Conservation (phyloP, 2,797 vertebrate genomes). For the Limnodromus scolopaceus region DNA sequence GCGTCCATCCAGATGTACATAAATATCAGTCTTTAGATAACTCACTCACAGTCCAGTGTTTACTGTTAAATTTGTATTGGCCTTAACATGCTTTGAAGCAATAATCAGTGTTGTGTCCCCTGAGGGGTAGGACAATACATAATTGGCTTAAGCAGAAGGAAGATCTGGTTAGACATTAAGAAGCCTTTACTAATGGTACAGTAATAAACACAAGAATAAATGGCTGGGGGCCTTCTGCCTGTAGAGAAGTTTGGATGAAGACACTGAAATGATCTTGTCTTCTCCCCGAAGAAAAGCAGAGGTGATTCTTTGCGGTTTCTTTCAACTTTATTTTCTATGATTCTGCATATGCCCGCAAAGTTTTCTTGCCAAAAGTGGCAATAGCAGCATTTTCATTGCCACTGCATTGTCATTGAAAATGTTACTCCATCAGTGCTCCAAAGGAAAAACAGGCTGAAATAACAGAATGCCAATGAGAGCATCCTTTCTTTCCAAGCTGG, state of each 20-base stretch:
- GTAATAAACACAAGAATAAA: slow-evolving; percentile 32
- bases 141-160: slow-evolving; percentile 56
- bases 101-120: slow-evolving; percentile 3
- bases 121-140: background rate
- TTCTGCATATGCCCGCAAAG: background rate
- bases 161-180: slow-evolving; percentile 13
- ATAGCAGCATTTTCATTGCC: slow-evolving; percentile 10
- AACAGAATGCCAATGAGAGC: background rate
- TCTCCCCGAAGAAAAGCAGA: background rate
- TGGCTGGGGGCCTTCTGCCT: background rate
- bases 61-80: background rate
- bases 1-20: background rate
- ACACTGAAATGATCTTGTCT: background rate
- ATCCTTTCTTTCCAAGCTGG: slow-evolving; percentile 52
- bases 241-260: background rate
- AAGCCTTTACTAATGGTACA: slow-evolving; percentile 27
- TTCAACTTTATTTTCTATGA: slow-evolving; percentile 3
- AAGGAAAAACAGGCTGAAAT: background rate
- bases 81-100: slow-evolving; percentile 26
- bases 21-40: background rate
- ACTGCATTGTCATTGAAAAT: background rate
- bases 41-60: background rate
- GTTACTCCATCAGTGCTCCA: background rate
- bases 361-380: slow-evolving; percentile 26
- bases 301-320: background rate